Base-by-base conservation (phyloP, 1,140 invertebrate species). In the Micrasema longulum region DNA sequence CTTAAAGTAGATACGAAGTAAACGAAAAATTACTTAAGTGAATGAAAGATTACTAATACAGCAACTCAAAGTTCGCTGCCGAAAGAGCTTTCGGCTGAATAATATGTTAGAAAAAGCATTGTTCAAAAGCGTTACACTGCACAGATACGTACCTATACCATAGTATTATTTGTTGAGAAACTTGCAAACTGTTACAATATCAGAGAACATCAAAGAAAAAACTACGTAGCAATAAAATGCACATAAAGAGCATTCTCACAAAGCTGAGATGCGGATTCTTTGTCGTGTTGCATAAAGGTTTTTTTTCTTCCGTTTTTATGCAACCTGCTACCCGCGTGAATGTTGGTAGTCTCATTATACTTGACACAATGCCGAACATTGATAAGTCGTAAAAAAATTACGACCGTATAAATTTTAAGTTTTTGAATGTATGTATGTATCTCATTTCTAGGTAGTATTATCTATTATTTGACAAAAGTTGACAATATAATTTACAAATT, bases 271-370 rank as follows among this genome's bases (percentile, higher is more conserved):
- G 41, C 47, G 43, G 35, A 48, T 65, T 50, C 47, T 65, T 45
- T 47, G 41, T 47, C 47, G 16, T 14, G 20, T 3, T 48, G 7
- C 12, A 50, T 45, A 65, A 65, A 65, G 43, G 14, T 50, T 22
- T 65, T 26, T 47, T 65, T 65, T 65, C 26, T 65, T 43, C 63
- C 47, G 50, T 45, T 45, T 65, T n/a, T n/a, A n/a, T n/a, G 63
- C 43, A 48, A 9, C 10, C 22, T 23, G 18, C 3, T 45, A 45
- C 5, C 22, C 22, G 50, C 9, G 50, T n/a, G 50, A 10, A 53
- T n/a, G 50, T 10, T 6, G 22, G n/a, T 18, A n/a, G n/a, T 23
- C 26, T 31, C 26, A n/a, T 3, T 55, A 1, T 16, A 31, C 52
- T 2, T 16, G 5, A 31, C 26, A 7, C 4, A 6, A 36, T 10